phyloP scores from a whole-genome alignment of 92 coral and sea anemone genomes.

The Epizoanthus scotinus region DNA sequence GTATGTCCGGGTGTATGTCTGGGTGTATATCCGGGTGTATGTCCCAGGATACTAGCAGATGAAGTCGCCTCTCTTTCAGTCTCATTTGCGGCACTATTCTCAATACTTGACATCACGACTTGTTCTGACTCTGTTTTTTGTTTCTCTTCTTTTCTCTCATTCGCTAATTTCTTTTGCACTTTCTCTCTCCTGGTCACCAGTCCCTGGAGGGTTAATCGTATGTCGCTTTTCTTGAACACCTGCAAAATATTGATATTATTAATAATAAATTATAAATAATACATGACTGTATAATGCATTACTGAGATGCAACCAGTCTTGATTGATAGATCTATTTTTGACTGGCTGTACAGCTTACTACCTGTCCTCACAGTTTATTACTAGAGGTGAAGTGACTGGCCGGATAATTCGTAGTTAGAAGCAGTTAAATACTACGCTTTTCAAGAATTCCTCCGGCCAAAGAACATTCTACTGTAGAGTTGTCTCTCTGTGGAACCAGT shows the following conservation, averaged over 20 bases:
- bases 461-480: too few relatives aligned
- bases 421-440: too few relatives aligned
- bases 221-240: conserved; percentile 68
- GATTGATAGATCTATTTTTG: too few relatives aligned
- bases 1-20: not conserved
- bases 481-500: too few relatives aligned
- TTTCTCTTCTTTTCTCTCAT: conserved; percentile 43
- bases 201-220: conserved; percentile 70
- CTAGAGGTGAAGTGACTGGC: too few relatives aligned
- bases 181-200: conserved; percentile 62
- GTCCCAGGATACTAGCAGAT: not conserved
- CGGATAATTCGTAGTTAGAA: too few relatives aligned
- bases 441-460: too few relatives aligned
- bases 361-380: too few relatives aligned
- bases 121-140: not conserved
- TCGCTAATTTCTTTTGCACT: conserved; percentile 45
- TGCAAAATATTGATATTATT: conserved; percentile 28
- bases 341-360: too few relatives aligned
- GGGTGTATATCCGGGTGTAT: not conserved
- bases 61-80: not conserved
- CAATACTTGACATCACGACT: not conserved
- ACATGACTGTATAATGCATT: too few relatives aligned
- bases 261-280: not conserved
- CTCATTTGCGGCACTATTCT: not conserved
- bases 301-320: too few relatives aligned